Evolutionary conservation across 2,888 invertebrate species (phyloP).

Genomic region (Ephialtes manifestator): DNA sequence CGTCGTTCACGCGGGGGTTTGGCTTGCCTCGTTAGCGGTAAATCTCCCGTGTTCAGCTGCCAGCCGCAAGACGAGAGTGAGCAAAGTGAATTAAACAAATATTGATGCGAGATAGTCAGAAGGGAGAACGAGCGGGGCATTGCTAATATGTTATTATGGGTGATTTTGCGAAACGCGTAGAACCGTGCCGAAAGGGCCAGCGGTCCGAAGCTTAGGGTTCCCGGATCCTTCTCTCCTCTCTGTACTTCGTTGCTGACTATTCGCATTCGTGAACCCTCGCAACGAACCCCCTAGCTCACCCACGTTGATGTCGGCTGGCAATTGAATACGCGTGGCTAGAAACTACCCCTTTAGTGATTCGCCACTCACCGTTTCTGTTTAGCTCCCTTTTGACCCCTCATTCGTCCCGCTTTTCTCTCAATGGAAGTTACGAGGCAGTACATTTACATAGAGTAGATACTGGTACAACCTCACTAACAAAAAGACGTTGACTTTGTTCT

Average conservation of each 20-base stretch:
- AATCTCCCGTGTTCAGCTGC: conserved; percentile 58
- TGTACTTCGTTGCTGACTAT: conserved; percentile 17
- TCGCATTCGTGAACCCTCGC: conserved; percentile 4
- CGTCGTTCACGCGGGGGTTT: conserved; percentile 48
- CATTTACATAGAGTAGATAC: conserved; percentile 14
- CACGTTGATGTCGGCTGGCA: conserved; percentile 68
- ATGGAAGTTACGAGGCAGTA: conserved; percentile 34
- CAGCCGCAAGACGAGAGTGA: conserved; percentile 34
- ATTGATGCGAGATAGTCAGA: conserved; percentile 66
- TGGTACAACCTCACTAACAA: background rate
- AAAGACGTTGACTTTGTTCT: background rate
- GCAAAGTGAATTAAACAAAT: conserved; percentile 78
- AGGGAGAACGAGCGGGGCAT: conserved; percentile 33
- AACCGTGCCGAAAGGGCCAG: conserved; percentile 30
- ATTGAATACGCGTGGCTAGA: conserved; percentile 79
- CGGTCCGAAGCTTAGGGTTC: conserved; percentile 33
- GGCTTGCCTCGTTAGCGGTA: conserved; percentile 65
- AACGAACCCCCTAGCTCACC: conserved; percentile 71
- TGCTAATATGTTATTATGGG: conserved; percentile 73
- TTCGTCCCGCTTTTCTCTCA: conserved; percentile 34
- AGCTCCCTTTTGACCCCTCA: conserved; percentile 10
- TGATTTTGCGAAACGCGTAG: conserved; percentile 76
- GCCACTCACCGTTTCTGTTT: conserved; percentile 26
- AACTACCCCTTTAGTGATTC: conserved; percentile 72
- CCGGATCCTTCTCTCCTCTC: conserved; percentile 17